Conservation (phyloP, 1,140 invertebrate genomes). For the Drosophila takahashii region DNA sequence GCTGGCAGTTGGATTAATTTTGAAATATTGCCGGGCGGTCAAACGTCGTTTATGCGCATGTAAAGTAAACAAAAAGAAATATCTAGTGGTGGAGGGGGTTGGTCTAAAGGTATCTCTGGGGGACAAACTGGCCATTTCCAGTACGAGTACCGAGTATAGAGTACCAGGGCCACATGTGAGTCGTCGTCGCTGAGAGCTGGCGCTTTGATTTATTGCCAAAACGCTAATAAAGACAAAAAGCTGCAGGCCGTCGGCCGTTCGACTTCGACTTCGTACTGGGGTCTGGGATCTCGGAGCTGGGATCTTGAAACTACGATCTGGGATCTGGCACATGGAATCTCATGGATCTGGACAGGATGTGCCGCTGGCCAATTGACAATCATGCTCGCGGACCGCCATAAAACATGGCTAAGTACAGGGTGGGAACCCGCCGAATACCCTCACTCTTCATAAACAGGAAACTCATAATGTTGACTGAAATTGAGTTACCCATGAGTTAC, state of each 20-base stretch:
- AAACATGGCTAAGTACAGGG: conserved; percentile 14
- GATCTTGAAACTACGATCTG: conserved; percentile 15
- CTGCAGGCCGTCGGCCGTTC: conserved; percentile 61
- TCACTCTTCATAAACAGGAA: conserved; percentile 1
- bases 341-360: conserved; percentile 64
- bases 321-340: conserved; percentile 32
- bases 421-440: conserved; percentile 13
- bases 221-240: conserved; percentile 81
- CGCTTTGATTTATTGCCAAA: conserved; percentile 77
- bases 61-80: conserved; percentile 54
- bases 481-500: not conserved
- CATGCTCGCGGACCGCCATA: conserved; percentile 42
- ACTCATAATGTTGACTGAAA: not conserved
- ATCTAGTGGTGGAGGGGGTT: not conserved
- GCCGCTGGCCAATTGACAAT: conserved; percentile 69
- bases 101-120: conserved; percentile 30
- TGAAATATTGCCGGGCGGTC: conserved; percentile 74
- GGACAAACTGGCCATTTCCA: conserved; percentile 44
- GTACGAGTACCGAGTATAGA: not conserved
- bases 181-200: conserved; percentile 58
- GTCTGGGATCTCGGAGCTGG: conserved; percentile 10
- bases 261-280: conserved; percentile 20
- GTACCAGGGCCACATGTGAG: conserved; percentile 65
- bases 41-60: conserved; percentile 63
- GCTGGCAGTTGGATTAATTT: conserved; percentile 82